Evolutionary conservation across 2,888 invertebrate species (phyloP), one percentile per base, ranked within the genome.

Genomic region (Zygaena filipendulae): DNA sequence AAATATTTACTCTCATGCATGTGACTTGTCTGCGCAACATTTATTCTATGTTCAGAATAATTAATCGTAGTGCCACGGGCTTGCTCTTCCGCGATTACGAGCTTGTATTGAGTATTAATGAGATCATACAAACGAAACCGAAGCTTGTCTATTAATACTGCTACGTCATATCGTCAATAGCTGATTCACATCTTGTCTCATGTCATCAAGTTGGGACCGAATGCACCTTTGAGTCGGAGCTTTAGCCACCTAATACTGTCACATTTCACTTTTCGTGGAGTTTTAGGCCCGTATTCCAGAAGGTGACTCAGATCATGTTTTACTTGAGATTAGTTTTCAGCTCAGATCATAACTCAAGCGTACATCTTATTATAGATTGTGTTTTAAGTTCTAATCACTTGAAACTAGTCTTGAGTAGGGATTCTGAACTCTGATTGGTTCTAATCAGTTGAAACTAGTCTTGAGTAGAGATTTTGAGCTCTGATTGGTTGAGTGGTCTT

Each of bases 81-180:
- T 40, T 29, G 39, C 46, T 60, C 67, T 67, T 68, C 67, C 68
- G 64, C 43, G 47, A 49, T 53, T 36, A 25, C 29, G 37, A 58
- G 66, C 61, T 60, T 43, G 26, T 29, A 39, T 37, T 45, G 39
- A 42, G 41, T 43, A 43, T 29, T 16, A 16, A 16, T 16, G 16
- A 16, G 16, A 16, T 16, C 16, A 16, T 16, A 16, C n/a, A n/a
- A n/a, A n/a, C n/a, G n/a, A n/a, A 16, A 16, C 16, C 16, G 5
- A 16, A 4, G 16, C 7, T 16, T 16, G 16, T 16, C 16, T 16
- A 16, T 16, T 16, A 16, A 16, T 16, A 16, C 16, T 6, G 16
- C 7, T 16, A 4, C 7, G 16, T 6, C 16, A 16, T 7, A 6
- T 16, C n/a, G n/a, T n/a, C n/a, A n/a, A 16, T 16, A 16, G 16